Percentiles rank a stretch among this genome's conserved stretches.
These are phyloP conservation scores for Notamacropus eugenii DNA, from an alignment of 2,797 vertebrate genomes.

Conservation along the genomic window DNA sequence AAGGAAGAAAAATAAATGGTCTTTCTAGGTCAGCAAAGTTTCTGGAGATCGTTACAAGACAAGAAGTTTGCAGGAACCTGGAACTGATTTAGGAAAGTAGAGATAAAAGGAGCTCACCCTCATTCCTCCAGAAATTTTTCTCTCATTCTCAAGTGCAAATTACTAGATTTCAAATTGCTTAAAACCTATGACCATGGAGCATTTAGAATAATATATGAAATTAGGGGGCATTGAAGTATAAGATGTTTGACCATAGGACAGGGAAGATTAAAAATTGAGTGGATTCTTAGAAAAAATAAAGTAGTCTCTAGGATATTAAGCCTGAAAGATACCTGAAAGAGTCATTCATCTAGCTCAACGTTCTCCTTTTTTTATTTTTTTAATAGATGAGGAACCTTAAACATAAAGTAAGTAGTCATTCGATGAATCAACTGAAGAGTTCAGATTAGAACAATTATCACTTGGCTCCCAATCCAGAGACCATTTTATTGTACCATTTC, in stretches of 20 bases:
- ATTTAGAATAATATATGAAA: not conserved
- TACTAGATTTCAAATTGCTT: too few species aligned
- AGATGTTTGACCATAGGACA: not conserved
- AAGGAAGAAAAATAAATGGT: not conserved
- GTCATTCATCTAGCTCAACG: not conserved
- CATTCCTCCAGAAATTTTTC: conserved; percentile 1
- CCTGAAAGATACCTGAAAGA: not conserved
- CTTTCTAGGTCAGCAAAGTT: not conserved
- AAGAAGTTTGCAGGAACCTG: not conserved
- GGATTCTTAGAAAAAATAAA: not conserved
- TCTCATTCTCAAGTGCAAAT: not conserved
- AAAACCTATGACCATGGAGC: not conserved
- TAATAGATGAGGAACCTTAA: not conserved
- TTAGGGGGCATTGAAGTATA: not conserved
- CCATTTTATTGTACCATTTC: not conserved
- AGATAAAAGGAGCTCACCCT: not conserved
- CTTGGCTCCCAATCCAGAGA: not conserved
- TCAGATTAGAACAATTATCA: not conserved
- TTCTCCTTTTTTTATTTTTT: not conserved
- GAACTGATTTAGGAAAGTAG: not conserved
- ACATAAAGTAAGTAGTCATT: not conserved
- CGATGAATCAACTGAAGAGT: not conserved
- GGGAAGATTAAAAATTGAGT: not conserved
- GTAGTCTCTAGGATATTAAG: not conserved
- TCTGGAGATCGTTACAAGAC: not conserved